Percentiles rank a stretch among this genome's conserved stretches.
Evolutionary conservation across 1,140 invertebrate species (phyloP).

Genomic region (Glomeris maerens): DNA sequence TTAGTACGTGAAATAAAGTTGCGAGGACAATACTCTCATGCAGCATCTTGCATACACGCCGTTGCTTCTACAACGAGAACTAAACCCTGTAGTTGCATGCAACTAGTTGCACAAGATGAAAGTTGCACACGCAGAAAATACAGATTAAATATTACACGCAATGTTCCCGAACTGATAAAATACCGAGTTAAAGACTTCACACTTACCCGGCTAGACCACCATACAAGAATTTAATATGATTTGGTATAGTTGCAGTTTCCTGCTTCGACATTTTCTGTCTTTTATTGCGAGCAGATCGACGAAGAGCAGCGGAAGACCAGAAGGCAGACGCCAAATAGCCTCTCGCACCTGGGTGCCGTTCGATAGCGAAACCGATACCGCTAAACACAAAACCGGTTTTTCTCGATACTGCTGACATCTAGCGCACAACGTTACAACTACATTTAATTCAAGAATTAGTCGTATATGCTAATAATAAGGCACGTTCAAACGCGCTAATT

Average conservation of each 20-base stretch:
- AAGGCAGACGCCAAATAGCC: no score
- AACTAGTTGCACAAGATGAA: not conserved
- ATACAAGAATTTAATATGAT: conserved; percentile 24
- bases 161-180: not conserved
- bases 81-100: not conserved
- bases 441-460: no score
- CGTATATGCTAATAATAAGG: no score
- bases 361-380: no score
- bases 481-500: no score
- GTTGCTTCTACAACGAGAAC: not conserved
- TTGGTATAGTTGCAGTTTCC: conserved; percentile 20
- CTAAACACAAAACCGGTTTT: not conserved
- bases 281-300: no score
- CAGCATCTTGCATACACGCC: not conserved
- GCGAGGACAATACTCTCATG: not conserved
- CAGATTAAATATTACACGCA: not conserved
- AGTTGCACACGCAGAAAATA: not conserved
- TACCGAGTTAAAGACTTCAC: no score
- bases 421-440: no score
- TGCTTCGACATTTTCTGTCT: not conserved
- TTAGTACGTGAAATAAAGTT: no score
- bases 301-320: not conserved
- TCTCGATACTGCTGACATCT: not conserved
- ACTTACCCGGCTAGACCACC: conserved; percentile 26
- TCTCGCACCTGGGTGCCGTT: no score